These are phyloP conservation scores for Urechis unicinctus DNA, from an alignment of 2,888 invertebrate species.

Conservation along the genomic window DNA sequence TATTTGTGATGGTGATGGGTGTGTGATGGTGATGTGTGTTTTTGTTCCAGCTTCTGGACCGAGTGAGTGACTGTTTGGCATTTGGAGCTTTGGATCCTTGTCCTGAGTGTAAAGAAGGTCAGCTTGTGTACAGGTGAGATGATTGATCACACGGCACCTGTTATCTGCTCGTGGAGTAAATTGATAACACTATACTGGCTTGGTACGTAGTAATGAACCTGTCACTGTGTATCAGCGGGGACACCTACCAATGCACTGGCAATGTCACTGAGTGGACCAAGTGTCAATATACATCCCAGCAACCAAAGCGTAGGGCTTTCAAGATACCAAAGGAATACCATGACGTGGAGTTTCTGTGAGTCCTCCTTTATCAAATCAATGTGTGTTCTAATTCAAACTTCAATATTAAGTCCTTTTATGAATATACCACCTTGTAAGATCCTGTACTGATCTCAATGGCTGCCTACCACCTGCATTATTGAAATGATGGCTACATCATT, in stretches of 20 bases:
- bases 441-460: background rate
- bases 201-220: too few species aligned
- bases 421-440: background rate
- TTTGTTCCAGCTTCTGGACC: conserved; percentile 64
- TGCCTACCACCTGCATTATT: too few species aligned
- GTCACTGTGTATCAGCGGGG: conserved; percentile 47
- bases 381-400: conserved; percentile 3
- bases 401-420: background rate
- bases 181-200: too few species aligned
- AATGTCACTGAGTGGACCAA: conserved; percentile 82
- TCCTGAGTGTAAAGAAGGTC: conserved; percentile 68
- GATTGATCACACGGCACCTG: background rate
- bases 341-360: conserved; percentile 46
- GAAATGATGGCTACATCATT: too few species aligned
- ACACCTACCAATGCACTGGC: conserved; percentile 80
- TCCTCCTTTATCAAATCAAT: conserved; percentile 15
- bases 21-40: background rate
- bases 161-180: background rate
- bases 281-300: conserved; percentile 67
- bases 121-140: conserved; percentile 54
- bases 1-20: background rate
- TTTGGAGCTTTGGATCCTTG: conserved; percentile 81
- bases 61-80: conserved; percentile 74
- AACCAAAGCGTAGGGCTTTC: conserved; percentile 68
- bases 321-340: conserved; percentile 62